Conservation (phyloP, 2,888 invertebrate species). For the Hypercompe scribonia region DNA sequence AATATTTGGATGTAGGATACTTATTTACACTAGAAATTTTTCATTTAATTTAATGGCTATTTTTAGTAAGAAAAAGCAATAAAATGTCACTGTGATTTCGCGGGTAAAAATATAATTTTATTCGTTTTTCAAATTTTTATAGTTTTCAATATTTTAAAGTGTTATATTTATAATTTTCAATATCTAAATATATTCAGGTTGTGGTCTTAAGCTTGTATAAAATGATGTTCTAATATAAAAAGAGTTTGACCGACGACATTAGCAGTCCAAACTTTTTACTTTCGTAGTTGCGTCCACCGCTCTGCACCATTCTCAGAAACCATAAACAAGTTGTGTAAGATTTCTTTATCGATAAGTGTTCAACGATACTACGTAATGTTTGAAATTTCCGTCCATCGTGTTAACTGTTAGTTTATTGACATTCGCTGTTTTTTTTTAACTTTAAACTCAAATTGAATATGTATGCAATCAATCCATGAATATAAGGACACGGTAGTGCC, state of each 20-base stretch:
- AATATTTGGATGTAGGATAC: no score
- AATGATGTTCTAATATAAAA: background rate
- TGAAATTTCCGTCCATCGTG: constrained; percentile 17
- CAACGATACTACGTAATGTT: constrained; percentile 4
- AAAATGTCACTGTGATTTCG: background rate
- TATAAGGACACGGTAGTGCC: background rate
- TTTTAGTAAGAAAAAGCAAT: no score
- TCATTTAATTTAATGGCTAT: no score
- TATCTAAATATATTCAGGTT: background rate
- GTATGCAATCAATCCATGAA: background rate
- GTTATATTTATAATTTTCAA: background rate
- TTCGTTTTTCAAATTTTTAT: no score
- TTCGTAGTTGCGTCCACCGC: constrained; percentile 3
- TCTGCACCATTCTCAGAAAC: constrained; percentile 18
- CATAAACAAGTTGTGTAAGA: constrained; percentile 28
- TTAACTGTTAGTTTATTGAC: background rate
- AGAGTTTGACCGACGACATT: background rate
- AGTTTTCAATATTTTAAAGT: no score
- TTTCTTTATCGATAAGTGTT: constrained; percentile 29
- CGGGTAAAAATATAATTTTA: background rate
- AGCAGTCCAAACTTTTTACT: background rate
- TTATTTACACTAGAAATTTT: no score
- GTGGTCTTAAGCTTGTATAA: background rate
- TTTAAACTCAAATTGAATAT: background rate
- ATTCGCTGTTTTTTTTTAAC: background rate